These are phyloP conservation scores for Amia ocellicauda DNA, from an alignment of 2,113 vertebrate species.

Conservation along the genomic window DNA sequence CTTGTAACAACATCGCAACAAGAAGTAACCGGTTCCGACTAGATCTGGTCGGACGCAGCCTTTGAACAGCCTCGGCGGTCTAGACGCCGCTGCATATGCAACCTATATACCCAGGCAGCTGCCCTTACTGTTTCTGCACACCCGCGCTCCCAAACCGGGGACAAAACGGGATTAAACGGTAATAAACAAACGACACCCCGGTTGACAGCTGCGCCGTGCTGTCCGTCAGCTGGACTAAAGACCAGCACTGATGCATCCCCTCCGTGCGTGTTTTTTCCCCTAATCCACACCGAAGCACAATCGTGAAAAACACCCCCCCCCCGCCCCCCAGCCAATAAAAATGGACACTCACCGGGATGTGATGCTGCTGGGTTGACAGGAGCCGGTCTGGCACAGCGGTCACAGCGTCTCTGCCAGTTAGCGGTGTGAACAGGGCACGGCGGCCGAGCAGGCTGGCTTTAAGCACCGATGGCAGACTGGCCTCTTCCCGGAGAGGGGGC, in stretches of 20 bases:
- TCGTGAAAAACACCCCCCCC: neutral
- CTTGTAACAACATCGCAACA: too few species aligned
- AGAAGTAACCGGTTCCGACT: slow-evolving; percentile 44
- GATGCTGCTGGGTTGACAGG: neutral
- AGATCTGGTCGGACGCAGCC: slow-evolving; percentile 33
- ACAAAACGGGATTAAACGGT: too few species aligned
- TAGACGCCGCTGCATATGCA: neutral
- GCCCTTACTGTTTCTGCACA: neutral
- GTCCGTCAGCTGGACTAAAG: too few species aligned
- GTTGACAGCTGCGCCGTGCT: too few species aligned
- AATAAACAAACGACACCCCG: too few species aligned
- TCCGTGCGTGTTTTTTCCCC: too few species aligned
- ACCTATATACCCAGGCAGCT: too few species aligned
- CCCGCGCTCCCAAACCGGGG: too few species aligned
- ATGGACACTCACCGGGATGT: slow-evolving; percentile 14
- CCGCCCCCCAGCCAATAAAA: neutral
- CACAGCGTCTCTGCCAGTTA: too few species aligned
- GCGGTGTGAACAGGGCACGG: slow-evolving; percentile 10
- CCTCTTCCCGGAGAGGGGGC: slow-evolving; percentile 11
- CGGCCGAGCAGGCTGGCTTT: neutral
- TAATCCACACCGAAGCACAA: too few species aligned
- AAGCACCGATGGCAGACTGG: slow-evolving; percentile 17
- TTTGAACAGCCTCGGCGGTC: neutral
- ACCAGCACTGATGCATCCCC: too few species aligned
- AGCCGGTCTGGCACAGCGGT: neutral